phyloP scores from a whole-genome alignment of 2,888 invertebrate genomes.

The Eupeodes luniger region DNA sequence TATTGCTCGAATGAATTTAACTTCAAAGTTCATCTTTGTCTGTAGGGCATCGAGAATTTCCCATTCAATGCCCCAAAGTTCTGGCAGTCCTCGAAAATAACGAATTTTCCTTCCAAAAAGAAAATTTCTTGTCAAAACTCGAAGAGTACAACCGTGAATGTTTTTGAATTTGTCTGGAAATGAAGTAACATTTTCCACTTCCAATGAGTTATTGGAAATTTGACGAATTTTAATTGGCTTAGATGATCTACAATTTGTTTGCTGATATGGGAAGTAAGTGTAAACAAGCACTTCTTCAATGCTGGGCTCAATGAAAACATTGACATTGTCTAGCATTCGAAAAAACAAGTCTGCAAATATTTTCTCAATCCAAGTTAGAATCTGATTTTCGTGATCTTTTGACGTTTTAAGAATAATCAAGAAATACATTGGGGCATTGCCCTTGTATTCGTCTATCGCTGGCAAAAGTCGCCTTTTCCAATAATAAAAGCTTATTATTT shows the following conservation, averaged over 20 bases:
- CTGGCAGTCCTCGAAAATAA: neutral
- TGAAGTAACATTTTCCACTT: too few species aligned
- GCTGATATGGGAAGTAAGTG: constrained; percentile 24
- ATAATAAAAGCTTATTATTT: neutral
- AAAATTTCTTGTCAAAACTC: constrained; percentile 9
- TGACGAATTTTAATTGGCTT: neutral
- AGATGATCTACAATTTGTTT: constrained; percentile 18
- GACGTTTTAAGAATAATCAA: constrained; percentile 13
- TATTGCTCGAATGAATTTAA: neutral
- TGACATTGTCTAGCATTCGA: constrained; percentile 8
- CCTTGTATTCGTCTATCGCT: neutral
- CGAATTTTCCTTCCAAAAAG: neutral
- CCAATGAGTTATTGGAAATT: neutral
- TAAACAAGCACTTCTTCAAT: constrained; percentile 7
- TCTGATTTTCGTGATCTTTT: neutral
- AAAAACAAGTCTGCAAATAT: constrained; percentile 10
- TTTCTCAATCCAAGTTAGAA: neutral
- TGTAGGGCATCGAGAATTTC: constrained; percentile 13
- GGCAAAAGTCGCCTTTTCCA: constrained; percentile 4
- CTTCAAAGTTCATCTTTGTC: constrained; percentile 10
- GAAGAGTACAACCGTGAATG: constrained; percentile 32
- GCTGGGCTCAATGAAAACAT: neutral
- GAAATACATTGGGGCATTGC: constrained; percentile 16
- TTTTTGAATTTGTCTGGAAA: constrained; percentile 22
- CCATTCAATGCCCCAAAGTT: constrained; percentile 7